A percentile compares a stretch with the other conserved stretches of the same genome.
phyloP scores from a whole-genome alignment of 1,140 invertebrate species.

The Sycobia sp. region DNA sequence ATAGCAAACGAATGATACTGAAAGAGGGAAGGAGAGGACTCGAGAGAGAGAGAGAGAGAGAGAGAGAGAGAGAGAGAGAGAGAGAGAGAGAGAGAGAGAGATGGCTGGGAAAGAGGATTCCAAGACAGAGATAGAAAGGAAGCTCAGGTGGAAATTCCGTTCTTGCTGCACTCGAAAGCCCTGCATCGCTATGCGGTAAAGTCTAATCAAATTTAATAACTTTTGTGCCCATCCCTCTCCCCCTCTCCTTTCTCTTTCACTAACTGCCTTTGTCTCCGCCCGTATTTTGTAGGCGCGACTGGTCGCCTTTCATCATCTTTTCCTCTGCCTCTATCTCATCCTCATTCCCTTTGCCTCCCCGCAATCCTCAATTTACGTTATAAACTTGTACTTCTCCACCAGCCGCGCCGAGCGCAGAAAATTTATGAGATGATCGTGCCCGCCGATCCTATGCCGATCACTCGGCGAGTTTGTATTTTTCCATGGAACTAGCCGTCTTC shows the following conservation, averaged over 20 bases:
- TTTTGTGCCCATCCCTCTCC: slow-evolving; percentile 50
- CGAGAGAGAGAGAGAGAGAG: background rate
- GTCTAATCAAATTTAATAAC: slow-evolving; percentile 63
- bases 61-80: background rate
- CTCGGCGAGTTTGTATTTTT: slow-evolving; percentile 15
- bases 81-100: background rate
- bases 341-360: background rate
- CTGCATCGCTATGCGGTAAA: slow-evolving; percentile 49
- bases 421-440: slow-evolving; percentile 53
- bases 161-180: slow-evolving; percentile 40
- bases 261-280: slow-evolving; percentile 5
- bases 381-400: slow-evolving; percentile 43
- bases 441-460: slow-evolving; percentile 1
- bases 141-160: slow-evolving; percentile 53
- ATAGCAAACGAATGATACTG: background rate
- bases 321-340: background rate
- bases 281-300: slow-evolving; percentile 7
- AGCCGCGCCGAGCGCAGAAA: slow-evolving; percentile 43
- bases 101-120: background rate
- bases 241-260: slow-evolving; percentile 36
- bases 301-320: slow-evolving; percentile 11
- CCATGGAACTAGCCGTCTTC: background rate
- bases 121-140: no score
- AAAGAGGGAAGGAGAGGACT: no score
- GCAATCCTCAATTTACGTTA: slow-evolving; percentile 44